A percentile compares a stretch with the other conserved stretches of the same genome.
Evolutionary conservation across 2,797 vertebrate genomes (phyloP).

Genomic region (Lophura swinhoii): DNA sequence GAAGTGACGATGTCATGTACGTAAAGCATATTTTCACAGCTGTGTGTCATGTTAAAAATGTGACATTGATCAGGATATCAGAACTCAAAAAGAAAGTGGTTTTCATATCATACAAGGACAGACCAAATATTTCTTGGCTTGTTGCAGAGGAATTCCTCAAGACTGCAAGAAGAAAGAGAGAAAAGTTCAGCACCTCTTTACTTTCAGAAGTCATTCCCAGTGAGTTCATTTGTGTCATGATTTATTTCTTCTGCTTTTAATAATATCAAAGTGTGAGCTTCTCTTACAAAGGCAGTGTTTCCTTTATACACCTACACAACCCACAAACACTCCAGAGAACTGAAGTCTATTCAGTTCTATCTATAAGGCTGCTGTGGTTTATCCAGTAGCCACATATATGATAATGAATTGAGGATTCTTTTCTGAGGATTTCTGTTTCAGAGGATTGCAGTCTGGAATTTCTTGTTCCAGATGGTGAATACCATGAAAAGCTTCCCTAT

Average conservation of each 20-base stretch:
- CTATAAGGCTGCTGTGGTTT: background rate
- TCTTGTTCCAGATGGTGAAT: background rate
- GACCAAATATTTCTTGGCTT: background rate
- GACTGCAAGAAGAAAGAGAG: background rate
- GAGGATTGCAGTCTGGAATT: background rate
- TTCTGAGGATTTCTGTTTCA: background rate
- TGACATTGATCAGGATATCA: background rate
- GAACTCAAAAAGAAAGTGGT: background rate
- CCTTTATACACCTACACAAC: background rate
- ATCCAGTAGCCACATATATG: background rate
- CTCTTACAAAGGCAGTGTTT: background rate
- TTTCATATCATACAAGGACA: background rate
- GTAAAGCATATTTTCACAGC: background rate
- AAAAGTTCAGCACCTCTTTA: background rate
- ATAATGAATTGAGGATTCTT: background rate
- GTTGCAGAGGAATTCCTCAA: background rate
- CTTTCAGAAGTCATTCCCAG: background rate
- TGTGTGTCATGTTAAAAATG: background rate
- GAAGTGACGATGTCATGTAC: background rate
- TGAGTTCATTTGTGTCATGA: background rate
- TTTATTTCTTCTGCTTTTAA: background rate
- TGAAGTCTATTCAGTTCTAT: background rate
- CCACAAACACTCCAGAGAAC: background rate
- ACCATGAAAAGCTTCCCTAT: background rate
- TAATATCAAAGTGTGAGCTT: background rate